These are phyloP conservation scores for Cebuella pygmaea DNA, from an alignment of 2,797 vertebrate genomes.

Conservation along the genomic window DNA sequence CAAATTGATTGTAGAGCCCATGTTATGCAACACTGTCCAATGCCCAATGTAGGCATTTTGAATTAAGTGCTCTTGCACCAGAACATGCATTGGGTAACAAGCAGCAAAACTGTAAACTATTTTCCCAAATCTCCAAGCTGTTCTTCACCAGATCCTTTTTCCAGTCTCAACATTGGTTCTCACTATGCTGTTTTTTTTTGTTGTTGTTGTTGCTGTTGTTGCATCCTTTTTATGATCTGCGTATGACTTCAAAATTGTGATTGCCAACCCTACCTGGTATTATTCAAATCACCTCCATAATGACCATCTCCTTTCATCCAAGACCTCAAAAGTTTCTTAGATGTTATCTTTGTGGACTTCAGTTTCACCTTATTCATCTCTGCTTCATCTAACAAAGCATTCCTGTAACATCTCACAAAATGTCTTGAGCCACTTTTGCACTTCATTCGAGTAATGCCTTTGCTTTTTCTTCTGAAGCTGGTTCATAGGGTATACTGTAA, in stretches of 20 bases:
- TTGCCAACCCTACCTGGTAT: neutral
- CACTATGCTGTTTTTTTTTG: neutral
- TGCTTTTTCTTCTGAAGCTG: slow-evolving; percentile 72
- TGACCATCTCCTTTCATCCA: neutral
- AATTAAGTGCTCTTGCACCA: neutral
- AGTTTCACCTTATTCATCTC: neutral
- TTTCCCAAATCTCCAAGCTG: neutral
- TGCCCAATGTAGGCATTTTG: neutral
- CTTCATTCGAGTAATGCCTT: slow-evolving; percentile 91
- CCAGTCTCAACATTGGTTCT: neutral
- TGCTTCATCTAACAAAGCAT: neutral
- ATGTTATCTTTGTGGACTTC: fast-evolving
- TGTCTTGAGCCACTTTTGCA: slow-evolving; percentile 91
- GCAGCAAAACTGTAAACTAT: neutral
- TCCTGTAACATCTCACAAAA: slow-evolving; percentile 87
- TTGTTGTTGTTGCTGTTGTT: neutral
- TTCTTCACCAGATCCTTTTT: neutral
- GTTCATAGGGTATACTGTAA: slow-evolving; percentile 86
- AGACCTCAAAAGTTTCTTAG: neutral
- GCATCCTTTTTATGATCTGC: neutral
- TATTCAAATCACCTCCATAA: neutral
- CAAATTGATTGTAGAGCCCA: neutral
- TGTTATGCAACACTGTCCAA: neutral
- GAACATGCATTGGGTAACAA: neutral
- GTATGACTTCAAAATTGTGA: neutral